Base-by-base conservation (phyloP, 2,888 invertebrate species). In the Dicycla oo region DNA sequence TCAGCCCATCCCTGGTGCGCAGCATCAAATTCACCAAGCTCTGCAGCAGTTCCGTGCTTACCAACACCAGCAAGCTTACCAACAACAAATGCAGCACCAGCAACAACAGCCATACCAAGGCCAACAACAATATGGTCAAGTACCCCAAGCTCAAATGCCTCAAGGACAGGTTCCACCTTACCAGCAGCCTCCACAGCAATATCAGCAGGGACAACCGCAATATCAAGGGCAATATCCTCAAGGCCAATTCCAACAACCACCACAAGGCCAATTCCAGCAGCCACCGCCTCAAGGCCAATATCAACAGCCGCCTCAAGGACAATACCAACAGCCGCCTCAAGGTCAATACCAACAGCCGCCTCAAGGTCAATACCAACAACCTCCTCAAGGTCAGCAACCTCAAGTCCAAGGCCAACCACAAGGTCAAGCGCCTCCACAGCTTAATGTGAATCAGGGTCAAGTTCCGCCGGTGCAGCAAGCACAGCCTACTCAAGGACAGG, bases 21-120 rank as follows among this genome's bases (percentile, higher is more conserved):
- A 94, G 67, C 94, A 94, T 76, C 95, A 96, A 81, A 91, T 95
- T 45, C 92, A 94, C 43, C 93, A 93, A 79, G 93, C 93, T 2
- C 89, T 92, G 15, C 91, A 92, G 53, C 91, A 92, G 75, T 91
- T 88, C 80, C 89, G 91, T 23, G 87, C 89, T 7, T 91, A 90
- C 71, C 90, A 91, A 69, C 91, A 92, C 72, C 91, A 92, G 30
- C 92, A 91, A 74, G 87, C 86, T 54, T 75, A 81, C 53, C 86
- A 86, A 56, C 87, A 78, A 56, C 84, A 87, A 62, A 74, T 68
- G 65, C 84, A 84, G 26, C 78, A 83, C 10, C 76, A 49, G n/a
- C 86, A 87, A 23, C 80, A 85, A 69, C 67, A 68, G 34, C 51
- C 34, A 8, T 65, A 58, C n/a, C 85, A 73, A 8, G 86, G 84